Evolutionary conservation across 2,113 vertebrate species (phyloP).

Genomic region (Callocephalon fimbriatum): DNA sequence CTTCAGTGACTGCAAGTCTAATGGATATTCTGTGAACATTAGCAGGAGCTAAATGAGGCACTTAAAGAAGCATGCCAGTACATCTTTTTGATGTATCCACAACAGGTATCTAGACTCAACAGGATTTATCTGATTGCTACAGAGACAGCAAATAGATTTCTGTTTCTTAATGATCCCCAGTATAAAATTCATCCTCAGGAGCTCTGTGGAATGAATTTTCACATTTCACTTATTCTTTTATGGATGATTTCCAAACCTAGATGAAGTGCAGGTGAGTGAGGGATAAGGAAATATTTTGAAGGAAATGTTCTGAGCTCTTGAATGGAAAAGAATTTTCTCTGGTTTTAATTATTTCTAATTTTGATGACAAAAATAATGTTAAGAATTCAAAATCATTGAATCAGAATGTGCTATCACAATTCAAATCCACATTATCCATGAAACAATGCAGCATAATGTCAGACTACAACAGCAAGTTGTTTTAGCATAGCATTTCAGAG

Average conservation of each 20-base stretch:
- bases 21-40: neutral
- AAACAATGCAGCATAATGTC: neutral
- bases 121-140: neutral
- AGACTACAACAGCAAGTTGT: neutral
- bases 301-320: neutral
- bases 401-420: neutral
- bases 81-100: neutral
- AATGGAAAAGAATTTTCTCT: neutral
- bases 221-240: neutral
- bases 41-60: neutral
- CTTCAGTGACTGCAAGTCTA: neutral
- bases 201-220: neutral
- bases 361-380: neutral
- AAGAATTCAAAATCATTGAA: neutral
- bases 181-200: neutral
- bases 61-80: neutral
- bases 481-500: neutral
- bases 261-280: neutral
- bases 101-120: neutral
- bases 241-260: neutral
- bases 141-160: neutral
- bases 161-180: neutral
- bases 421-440: neutral
- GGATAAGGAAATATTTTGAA: neutral
- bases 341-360: neutral